A percentile compares a stretch with the other conserved stretches of the same genome.
Evolutionary conservation across 2,113 vertebrate species (phyloP).

Genomic region (Colinus virginianus): DNA sequence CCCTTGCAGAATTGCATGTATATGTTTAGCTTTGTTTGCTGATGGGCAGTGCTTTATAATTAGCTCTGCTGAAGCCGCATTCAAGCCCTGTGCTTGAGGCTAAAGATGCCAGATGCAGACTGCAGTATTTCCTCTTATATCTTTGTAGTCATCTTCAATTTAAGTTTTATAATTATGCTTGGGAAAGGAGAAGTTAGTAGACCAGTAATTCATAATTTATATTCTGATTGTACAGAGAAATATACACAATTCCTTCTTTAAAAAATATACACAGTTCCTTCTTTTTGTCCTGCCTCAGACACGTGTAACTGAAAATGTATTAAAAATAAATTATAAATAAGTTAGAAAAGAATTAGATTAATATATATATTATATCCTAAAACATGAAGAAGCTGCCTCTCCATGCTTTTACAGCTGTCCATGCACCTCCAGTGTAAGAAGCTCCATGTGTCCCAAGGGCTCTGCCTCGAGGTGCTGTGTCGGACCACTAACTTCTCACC

Average conservation of each 20-base stretch:
- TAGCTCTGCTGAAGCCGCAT: neutral
- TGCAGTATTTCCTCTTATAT: neutral
- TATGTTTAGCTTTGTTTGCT: neutral
- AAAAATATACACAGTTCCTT: neutral
- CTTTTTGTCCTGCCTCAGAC: neutral
- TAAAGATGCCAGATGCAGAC: neutral
- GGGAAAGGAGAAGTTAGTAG: neutral
- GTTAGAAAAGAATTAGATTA: neutral
- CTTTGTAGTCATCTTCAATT: neutral
- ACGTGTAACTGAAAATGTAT: neutral
- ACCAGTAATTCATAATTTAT: neutral
- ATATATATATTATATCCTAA: neutral
- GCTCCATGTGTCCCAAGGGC: neutral
- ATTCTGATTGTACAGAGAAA: neutral
- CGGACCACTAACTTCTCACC: neutral
- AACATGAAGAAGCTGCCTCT: neutral
- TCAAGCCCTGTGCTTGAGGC: neutral
- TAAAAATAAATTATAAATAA: neutral
- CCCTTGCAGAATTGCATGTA: neutral
- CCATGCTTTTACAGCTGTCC: neutral
- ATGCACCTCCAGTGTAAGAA: neutral
- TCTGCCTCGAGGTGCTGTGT: fast-evolving
- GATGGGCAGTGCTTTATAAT: conserved; percentile 20
- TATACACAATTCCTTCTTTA: fast-evolving
- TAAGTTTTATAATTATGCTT: neutral